These are phyloP conservation scores for Puffinus mauretanicus DNA, from an alignment of 2,113 vertebrate species.

Conservation along the genomic window DNA sequence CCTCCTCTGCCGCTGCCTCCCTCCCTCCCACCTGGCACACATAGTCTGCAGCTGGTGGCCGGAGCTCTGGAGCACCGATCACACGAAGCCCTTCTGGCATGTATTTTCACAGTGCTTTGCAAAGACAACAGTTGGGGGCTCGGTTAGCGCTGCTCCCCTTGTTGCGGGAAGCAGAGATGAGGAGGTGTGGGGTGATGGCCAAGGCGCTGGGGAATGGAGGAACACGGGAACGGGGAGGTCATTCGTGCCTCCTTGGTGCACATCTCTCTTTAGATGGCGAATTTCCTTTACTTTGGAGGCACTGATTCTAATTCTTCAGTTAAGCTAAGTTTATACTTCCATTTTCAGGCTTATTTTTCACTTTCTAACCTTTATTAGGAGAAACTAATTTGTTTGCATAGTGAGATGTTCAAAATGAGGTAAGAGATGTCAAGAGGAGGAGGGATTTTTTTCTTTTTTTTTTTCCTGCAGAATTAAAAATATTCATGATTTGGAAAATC, in stretches of 20 bases:
- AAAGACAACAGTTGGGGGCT: not conserved
- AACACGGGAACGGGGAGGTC: rapidly evolving
- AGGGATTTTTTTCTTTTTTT: not conserved
- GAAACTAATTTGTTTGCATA: conserved; percentile 12
- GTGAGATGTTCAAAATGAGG: not conserved
- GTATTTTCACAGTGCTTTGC: not conserved
- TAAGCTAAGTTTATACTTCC: not conserved
- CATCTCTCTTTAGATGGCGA: not conserved
- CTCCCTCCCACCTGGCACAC: not conserved
- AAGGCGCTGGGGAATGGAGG: not conserved
- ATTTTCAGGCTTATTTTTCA: not conserved
- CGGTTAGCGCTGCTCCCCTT: not conserved
- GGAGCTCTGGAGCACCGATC: not conserved
- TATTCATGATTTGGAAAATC: not conserved
- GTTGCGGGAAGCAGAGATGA: not conserved
- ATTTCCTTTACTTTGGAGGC: not conserved
- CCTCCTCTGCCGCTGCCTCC: not conserved
- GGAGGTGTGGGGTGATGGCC: not conserved
- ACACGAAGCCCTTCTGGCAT: not conserved
- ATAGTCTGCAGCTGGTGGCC: not conserved
- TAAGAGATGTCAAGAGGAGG: not conserved
- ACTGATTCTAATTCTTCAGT: not conserved
- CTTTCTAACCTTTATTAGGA: conserved; percentile 2
- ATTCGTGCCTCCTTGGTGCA: not conserved
- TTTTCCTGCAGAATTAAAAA: not conserved